These are phyloP conservation scores for Varroa destructor DNA, from an alignment of 1,140 invertebrate species.

Conservation along the genomic window DNA sequence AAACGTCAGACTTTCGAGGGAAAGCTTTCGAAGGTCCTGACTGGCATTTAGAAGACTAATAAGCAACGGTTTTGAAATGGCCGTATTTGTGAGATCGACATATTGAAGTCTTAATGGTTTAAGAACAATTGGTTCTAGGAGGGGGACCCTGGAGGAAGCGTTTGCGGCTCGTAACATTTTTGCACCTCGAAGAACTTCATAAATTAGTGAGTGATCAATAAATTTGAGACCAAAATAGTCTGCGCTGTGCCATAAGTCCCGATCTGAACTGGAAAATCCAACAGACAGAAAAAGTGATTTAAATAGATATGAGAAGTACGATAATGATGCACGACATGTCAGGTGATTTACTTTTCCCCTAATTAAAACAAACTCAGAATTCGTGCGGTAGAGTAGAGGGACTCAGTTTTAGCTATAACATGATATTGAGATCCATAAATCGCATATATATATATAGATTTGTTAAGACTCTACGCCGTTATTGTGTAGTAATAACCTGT, in stretches of 20 bases:
- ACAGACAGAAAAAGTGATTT: too few relatives aligned
- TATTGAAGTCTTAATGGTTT: neutral
- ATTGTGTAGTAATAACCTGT: too few relatives aligned
- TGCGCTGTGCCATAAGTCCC: constrained; percentile 15
- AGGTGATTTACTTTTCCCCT: too few relatives aligned
- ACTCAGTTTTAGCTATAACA: too few relatives aligned
- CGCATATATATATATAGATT: too few relatives aligned
- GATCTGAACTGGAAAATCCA: neutral
- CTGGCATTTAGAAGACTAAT: neutral
- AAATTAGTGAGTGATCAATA: neutral
- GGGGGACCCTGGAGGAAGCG: neutral
- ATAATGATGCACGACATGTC: too few relatives aligned
- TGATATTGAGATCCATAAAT: too few relatives aligned
- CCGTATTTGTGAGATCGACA: constrained; percentile 22
- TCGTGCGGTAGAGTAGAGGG: too few relatives aligned
- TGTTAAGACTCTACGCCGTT: too few relatives aligned
- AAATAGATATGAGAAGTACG: too few relatives aligned
- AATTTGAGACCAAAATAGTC: neutral
- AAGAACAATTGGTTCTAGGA: neutral
- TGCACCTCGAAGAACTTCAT: constrained; percentile 3
- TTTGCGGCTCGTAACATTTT: neutral
- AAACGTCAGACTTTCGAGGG: neutral
- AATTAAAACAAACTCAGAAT: too few relatives aligned
- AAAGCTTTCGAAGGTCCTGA: neutral
- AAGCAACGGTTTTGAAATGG: neutral